These are phyloP conservation scores for Camponotus floridanus DNA, from an alignment of 1,140 invertebrate genomes.

Conservation along the genomic window DNA sequence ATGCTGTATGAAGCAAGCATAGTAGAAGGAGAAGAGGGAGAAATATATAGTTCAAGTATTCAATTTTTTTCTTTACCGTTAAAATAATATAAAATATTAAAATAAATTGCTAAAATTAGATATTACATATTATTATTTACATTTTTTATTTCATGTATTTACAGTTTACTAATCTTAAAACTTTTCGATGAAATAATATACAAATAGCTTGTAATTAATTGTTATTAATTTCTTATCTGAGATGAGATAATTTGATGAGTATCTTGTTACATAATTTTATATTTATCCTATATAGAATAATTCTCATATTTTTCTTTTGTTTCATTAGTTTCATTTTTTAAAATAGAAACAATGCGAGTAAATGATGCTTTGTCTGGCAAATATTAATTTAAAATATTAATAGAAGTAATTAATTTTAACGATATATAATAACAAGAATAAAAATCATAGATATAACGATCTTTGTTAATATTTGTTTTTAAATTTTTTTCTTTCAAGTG, in stretches of 20 bases:
- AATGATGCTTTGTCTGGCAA: background rate
- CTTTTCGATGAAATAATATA: background rate
- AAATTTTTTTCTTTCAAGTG: slow-evolving; percentile 85
- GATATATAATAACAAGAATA: background rate
- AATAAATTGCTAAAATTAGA: no score
- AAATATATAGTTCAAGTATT: no score
- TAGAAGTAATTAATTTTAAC: background rate
- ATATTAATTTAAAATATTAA: background rate
- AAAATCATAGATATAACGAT: slow-evolving; percentile 57
- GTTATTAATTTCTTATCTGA: background rate
- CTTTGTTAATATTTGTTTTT: slow-evolving; percentile 22
- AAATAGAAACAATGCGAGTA: background rate
- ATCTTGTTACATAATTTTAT: background rate
- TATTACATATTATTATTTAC: background rate
- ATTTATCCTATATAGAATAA: background rate
- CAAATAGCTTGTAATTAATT: background rate
- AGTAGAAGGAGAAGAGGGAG: no score
- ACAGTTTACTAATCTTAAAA: background rate
- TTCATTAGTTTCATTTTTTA: background rate
- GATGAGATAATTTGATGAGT: background rate
- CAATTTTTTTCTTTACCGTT: no score
- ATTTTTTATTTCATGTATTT: no score
- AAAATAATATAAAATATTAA: no score
- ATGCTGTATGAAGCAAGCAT: no score
- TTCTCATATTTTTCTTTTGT: background rate